Base-by-base conservation (phyloP, 2,113 vertebrate genomes). In the Anoura caudifer region DNA sequence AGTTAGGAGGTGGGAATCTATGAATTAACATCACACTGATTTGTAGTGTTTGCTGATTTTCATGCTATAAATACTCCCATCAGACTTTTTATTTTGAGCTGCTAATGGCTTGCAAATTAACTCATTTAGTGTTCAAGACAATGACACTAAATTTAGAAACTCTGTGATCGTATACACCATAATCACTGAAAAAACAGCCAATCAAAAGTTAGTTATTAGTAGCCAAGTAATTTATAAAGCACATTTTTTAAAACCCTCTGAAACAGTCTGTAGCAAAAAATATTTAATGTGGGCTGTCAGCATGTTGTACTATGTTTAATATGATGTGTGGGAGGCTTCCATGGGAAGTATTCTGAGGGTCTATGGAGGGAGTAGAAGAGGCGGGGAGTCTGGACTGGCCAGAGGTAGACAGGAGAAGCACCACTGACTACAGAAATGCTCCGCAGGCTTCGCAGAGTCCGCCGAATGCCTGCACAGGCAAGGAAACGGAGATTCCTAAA, bases 141-240 rank as follows among this genome's bases (percentile, higher is more conserved):
- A 31, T 12, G 16, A 19, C 50, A 63, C 61, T 31, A 15, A 31
- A 28, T 65, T 94, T 63, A 90, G 96, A 94, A 95, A 67, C 6
- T 9, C 38, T 33, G 6, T 75, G 59, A 26, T 61, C 59, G 10
- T 28, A 47, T 1, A 47, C 3, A 82, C 13, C 14, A 77, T 8
- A 4, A 43, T 69, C 45, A 17, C 36, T 20, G 41, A 90, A 70
- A 83, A 94, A 33, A 87, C 69, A 95, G 43, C 50, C 10, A 52
- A 75, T 69, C 36, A 76, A 80, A 47, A 77, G 22, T 59, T 20
- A 65, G 43, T 81, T 72, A 76, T n/a, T 87, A 84, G 69, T 28
- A 36, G 70, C 9, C 83, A 80, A 94, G 81, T 59, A 77, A 67
- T 36, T 85, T 77, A 59, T 61, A 85, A 85, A 93, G 20, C 65